Evolutionary conservation across 2,797 vertebrate species (phyloP), one percentile per base, ranked within the genome.

Genomic region (Odontamblyopus lacepedii): DNA sequence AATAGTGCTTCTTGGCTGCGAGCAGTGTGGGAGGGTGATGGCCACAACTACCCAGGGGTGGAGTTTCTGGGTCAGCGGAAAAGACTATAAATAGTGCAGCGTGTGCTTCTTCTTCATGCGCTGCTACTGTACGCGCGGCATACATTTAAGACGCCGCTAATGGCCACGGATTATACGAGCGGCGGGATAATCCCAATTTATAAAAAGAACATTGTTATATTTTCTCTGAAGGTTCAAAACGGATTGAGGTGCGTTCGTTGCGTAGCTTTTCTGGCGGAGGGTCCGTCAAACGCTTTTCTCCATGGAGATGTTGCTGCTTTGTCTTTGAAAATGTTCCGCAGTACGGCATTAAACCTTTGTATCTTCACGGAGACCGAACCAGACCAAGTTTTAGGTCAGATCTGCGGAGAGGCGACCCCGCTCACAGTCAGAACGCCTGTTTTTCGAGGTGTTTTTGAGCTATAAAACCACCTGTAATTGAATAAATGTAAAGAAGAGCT

Each of bases 21-120:
- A 32, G 38, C 59, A 12, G 30, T 6, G 2, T 53, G 59, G 38
- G 67, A 26, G 38, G 50, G 27, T 5, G 19, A 63, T 38, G 35
- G 23, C 59, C 30, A 29, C 19, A 61, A 32, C 61, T 50, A 6
- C 67, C 27, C 15, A 1, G 35, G 32, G 71, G 11, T 55, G 60
- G 71, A 41, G 0, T 56, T 61, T 73, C 60, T 60, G 65, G 27
- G 41, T 67, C 72, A 48, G 32, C 16, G 19, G 19, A 65, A 81
- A 57, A 74, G 48, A 18, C 55, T 60, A 44, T 6, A 27, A 61
- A 61, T 68, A n/a, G 48, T 13, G 1, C 4, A 59, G 38, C 15
- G 2, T 1, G 2, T 8, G 4, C 63, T n/a, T 65, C 63, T n/a
- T 65, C 69, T 48, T 56, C 32, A 19, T 32, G 9, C 0, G 2